Percentiles rank a stretch among this genome's conserved stretches.
Evolutionary conservation across 35 echinoderm and acorn worm genomes (phyloP).

Genomic region (Heliocidaris tuberculata): DNA sequence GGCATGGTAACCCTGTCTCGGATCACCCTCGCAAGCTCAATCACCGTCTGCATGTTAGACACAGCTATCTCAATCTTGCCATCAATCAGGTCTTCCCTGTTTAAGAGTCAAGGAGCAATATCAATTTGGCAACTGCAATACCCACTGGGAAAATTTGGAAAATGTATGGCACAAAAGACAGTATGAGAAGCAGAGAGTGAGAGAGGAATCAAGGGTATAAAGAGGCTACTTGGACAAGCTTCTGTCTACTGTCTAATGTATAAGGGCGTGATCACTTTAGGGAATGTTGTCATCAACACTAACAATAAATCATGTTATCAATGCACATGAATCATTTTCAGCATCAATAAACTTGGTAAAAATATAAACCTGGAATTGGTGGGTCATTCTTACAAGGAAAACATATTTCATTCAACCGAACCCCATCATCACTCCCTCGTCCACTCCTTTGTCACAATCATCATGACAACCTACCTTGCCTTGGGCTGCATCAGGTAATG

Average conservation of each 20-base stretch:
- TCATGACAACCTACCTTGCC: slow-evolving; percentile 66
- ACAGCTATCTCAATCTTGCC: slow-evolving; percentile 84
- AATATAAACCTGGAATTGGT: no score
- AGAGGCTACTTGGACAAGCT: no score
- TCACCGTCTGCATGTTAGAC: slow-evolving; percentile 86
- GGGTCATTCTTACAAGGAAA: no score
- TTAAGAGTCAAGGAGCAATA: slow-evolving; percentile 15
- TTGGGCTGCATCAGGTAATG: slow-evolving; percentile 96
- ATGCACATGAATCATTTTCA: no score
- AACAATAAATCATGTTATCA: no score
- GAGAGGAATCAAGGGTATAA: no score
- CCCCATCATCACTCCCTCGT: neutral
- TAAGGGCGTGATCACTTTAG: no score
- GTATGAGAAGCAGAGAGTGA: no score
- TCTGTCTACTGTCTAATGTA: no score
- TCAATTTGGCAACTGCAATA: neutral
- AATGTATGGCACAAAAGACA: neutral
- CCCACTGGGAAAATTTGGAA: neutral
- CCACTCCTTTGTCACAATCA: neutral
- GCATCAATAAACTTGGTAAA: no score
- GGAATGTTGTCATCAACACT: no score
- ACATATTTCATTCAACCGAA: no score
- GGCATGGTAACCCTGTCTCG: slow-evolving; percentile 92
- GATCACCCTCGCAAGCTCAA: slow-evolving; percentile 87
- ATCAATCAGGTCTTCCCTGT: slow-evolving; percentile 88